These are phyloP conservation scores for Apotomis turbidana DNA, from an alignment of 2,888 invertebrate species.

Conservation along the genomic window DNA sequence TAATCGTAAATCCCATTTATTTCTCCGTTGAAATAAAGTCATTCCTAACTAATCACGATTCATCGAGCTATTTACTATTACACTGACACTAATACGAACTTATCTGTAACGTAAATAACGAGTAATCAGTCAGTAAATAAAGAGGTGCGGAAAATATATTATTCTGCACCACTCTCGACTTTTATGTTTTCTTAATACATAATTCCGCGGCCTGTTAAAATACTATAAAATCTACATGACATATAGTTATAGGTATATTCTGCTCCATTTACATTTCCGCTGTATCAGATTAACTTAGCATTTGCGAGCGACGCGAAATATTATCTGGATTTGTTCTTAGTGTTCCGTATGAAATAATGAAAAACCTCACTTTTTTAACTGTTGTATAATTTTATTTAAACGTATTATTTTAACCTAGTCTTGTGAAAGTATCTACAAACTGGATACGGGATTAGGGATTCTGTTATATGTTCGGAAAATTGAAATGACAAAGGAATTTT, in stretches of 20 bases:
- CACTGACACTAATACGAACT: not conserved
- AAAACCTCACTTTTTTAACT: not conserved
- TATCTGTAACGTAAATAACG: constrained; percentile 17
- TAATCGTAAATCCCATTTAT: not conserved
- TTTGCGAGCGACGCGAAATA: constrained; percentile 28
- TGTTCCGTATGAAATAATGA: constrained; percentile 6
- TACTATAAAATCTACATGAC: constrained; percentile 11
- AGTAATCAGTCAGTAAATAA: constrained; percentile 8
- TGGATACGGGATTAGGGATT: too few species aligned
- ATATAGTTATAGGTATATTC: constrained; percentile 15
- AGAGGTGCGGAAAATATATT: constrained; percentile 3
- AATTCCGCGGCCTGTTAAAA: not conserved
- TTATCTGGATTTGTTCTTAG: constrained; percentile 29
- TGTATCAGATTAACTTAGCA: constrained; percentile 36
- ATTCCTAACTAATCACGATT: constrained; percentile 1
- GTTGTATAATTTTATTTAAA: too few species aligned
- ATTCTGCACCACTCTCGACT: constrained; percentile 3
- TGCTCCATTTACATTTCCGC: constrained; percentile 35
- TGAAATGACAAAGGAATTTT: too few species aligned
- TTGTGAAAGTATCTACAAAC: too few species aligned
- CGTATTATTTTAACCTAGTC: too few species aligned
- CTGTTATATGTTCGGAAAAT: too few species aligned
- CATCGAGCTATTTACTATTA: constrained; percentile 4
- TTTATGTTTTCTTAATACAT: constrained; percentile 29
- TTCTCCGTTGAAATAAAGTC: not conserved